Evolutionary conservation across 1,140 invertebrate species (phyloP).

Genomic region (Lysiphlebus fabarum): DNA sequence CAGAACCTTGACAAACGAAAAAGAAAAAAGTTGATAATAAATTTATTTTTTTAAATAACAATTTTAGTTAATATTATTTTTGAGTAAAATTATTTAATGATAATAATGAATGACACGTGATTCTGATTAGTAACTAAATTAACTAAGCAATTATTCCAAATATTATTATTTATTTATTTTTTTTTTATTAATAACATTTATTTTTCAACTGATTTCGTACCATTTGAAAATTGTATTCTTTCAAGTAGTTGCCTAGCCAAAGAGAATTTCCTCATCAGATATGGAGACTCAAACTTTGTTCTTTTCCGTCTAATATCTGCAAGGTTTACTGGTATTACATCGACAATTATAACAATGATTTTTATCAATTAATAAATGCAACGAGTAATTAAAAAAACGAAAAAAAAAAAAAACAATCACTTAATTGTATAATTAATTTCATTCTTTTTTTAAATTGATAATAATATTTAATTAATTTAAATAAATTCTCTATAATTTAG

Average conservation of each 20-base stretch:
- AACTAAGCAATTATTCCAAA: slow-evolving; percentile 18
- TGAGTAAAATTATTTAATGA: no score
- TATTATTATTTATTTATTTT: slow-evolving; percentile 3
- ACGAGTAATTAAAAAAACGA: no score
- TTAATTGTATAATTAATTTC: no score
- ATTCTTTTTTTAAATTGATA: no score
- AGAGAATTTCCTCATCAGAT: slow-evolving; percentile 39
- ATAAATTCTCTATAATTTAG: no score
- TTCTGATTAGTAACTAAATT: background rate
- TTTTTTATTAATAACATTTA: background rate
- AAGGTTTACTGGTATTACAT: slow-evolving; percentile 36
- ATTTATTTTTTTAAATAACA: slow-evolving; percentile 30
- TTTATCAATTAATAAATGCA: no score
- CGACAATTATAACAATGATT: slow-evolving; percentile 3
- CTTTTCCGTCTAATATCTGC: slow-evolving; percentile 49
- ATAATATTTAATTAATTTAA: no score
- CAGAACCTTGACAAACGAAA: slow-evolving; percentile 22
- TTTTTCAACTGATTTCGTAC: slow-evolving; percentile 34
- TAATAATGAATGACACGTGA: slow-evolving; percentile 11
- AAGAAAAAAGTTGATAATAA: slow-evolving; percentile 33
- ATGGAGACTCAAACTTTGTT: slow-evolving; percentile 47
- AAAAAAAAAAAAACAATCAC: no score
- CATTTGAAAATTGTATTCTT: slow-evolving; percentile 45
- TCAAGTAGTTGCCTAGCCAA: slow-evolving; percentile 43
- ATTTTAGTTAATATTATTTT: no score